Percentiles rank a stretch among this genome's conserved stretches.
Conservation (phyloP, 2,113 vertebrate genomes). For the Perccottus glenii region DNA sequence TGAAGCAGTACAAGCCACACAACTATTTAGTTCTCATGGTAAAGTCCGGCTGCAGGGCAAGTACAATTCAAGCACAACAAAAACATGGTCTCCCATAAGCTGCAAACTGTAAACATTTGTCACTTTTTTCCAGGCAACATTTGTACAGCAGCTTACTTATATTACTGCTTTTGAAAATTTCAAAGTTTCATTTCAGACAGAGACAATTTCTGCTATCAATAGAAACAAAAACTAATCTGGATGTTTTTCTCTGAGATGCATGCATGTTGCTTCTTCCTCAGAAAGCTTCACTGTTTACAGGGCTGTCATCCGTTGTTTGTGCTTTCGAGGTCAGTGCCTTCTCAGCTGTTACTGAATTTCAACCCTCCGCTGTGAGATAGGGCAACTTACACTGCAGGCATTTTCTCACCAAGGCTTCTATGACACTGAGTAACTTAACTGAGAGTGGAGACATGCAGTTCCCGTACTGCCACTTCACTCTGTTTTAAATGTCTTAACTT, state of each 20-base stretch:
- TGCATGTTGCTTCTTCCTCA: background rate
- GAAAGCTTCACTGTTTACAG: background rate
- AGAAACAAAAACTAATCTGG: no score
- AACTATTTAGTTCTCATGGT: no score
- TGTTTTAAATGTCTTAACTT: background rate
- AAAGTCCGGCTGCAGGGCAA: background rate
- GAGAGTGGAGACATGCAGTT: background rate
- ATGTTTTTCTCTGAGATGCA: no score
- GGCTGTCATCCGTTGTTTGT: no score
- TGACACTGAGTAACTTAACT: conserved; percentile 1
- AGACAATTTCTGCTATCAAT: no score
- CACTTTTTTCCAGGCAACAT: no score
- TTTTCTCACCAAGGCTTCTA: background rate
- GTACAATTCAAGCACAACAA: background rate
- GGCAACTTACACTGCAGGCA: background rate
- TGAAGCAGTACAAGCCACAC: no score
- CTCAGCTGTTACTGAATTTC: conserved; percentile 2
- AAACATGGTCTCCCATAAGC: no score
- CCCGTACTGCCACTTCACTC: background rate
- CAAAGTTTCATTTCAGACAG: no score
- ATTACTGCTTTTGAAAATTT: no score
- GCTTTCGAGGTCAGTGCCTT: background rate
- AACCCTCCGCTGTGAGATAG: background rate
- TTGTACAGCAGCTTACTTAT: no score
- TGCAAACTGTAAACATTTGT: no score